phyloP scores from a whole-genome alignment of 2,888 invertebrate species.

The Andrena trimmerana region DNA sequence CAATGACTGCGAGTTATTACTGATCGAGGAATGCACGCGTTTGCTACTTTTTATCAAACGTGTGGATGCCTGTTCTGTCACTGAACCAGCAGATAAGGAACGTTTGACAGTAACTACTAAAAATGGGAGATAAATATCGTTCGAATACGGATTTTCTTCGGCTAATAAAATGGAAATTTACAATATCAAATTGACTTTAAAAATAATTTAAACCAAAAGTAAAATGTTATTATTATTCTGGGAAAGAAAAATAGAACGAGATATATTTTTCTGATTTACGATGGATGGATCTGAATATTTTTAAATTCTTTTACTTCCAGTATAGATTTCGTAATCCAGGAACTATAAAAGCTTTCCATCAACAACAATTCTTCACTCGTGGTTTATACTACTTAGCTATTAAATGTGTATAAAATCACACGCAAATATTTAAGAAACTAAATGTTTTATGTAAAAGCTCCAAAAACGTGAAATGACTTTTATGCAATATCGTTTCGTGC shows the following conservation, averaged over 20 bases:
- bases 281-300: constrained; percentile 1
- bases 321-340: not conserved
- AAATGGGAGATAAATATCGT: too few species aligned
- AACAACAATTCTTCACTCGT: not conserved
- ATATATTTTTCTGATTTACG: too few species aligned
- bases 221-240: too few species aligned
- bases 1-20: too few species aligned
- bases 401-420: too few species aligned
- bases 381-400: too few species aligned
- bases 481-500: not conserved
- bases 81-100: constrained; percentile 36
- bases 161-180: too few species aligned
- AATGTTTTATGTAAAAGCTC: not conserved
- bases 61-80: constrained; percentile 25
- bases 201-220: too few species aligned
- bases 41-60: not conserved
- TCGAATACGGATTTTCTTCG: too few species aligned
- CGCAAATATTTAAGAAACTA: not conserved
- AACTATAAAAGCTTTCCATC: not conserved
- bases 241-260: too few species aligned
- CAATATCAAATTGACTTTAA: too few species aligned
- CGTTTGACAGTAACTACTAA: constrained; percentile 12
- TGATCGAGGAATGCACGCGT: not conserved
- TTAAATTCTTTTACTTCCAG: not conserved
- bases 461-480: not conserved